Evolutionary conservation across 2,797 vertebrate species (phyloP).

Genomic region (Percopsis omiscomaycus): DNA sequence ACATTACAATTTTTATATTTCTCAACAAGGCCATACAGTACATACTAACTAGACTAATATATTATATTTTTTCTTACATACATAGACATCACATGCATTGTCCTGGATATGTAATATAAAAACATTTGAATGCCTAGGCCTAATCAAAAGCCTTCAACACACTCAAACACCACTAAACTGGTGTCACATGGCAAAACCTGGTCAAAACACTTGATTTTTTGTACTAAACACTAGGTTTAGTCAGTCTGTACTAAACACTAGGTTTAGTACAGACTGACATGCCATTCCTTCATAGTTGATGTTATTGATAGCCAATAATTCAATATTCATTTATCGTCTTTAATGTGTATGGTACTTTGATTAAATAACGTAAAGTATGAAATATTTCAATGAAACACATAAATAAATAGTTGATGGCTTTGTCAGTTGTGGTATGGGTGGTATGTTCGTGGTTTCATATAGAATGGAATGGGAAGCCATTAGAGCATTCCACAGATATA

Average conservation of each 20-base stretch:
- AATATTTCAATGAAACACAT: neutral
- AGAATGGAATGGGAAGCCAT: neutral
- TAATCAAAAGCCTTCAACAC: neutral
- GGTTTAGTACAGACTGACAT: neutral
- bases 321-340: too few species aligned
- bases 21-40: neutral
- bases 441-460: neutral
- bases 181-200: slow-evolving; percentile 12
- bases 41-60: neutral
- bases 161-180: slow-evolving; percentile 19
- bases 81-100: neutral
- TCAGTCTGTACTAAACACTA: too few species aligned
- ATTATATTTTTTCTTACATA: neutral
- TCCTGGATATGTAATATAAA: neutral
- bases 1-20: too few species aligned
- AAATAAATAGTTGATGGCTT: slow-evolving; percentile 23
- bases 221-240: too few species aligned
- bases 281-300: neutral
- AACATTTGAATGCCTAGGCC: neutral
- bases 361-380: too few species aligned
- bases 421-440: neutral
- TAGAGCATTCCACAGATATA: slow-evolving; percentile 11
- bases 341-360: too few species aligned
- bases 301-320: too few species aligned
- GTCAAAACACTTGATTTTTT: slow-evolving; percentile 1